Evolutionary conservation across 2,113 vertebrate species (phyloP), one percentile per base, ranked within the genome.

Genomic region (Pao palembangensis): DNA sequence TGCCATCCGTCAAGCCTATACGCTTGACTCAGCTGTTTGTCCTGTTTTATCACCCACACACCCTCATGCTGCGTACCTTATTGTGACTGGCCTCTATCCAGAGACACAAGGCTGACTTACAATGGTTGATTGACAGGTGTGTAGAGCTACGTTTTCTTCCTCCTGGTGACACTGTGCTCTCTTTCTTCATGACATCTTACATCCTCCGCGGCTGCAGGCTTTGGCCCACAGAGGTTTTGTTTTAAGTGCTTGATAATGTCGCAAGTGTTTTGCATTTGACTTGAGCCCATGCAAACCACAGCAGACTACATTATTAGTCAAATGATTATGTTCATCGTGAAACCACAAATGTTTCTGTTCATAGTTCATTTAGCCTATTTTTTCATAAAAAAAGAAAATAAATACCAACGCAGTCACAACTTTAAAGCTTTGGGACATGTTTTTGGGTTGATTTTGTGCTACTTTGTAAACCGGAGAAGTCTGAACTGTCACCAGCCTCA

Each of bases 1-100:
- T 81, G 75, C 13, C 76, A 72, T 77, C 52, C 75, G 63, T 80
- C 67, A 63, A 60, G 42, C 59, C 66, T 85, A 62, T 75, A 65
- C 55, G 84, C 74, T 83, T 57, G 61, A 74, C 84, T 88, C 85
- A 87, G 85, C 84, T 85, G 88, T 85, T 89, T 79, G 83, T 75
- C 87, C 84, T 90, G 88, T 88, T 90, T 86, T 88, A 86, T 88
- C 83, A 83, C 77, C 75, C 85, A 85, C 90, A 90, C 89, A 60
- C 88, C 85, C 85, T 78, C 80, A 64, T 84, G 80, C 80, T 88
- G 17, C 47, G 69, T 77, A 79, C 71, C 70, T 87, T 83, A 80
- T 85, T 88, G 80, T 88, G 71, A 76, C 71, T 90, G 88, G 89
- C 86, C 69, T 71, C 64, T 69, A 76, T 90, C 88, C 90, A 91